Base-by-base conservation (phyloP, 1,140 invertebrate genomes). In the Neodiprion lecontei region DNA sequence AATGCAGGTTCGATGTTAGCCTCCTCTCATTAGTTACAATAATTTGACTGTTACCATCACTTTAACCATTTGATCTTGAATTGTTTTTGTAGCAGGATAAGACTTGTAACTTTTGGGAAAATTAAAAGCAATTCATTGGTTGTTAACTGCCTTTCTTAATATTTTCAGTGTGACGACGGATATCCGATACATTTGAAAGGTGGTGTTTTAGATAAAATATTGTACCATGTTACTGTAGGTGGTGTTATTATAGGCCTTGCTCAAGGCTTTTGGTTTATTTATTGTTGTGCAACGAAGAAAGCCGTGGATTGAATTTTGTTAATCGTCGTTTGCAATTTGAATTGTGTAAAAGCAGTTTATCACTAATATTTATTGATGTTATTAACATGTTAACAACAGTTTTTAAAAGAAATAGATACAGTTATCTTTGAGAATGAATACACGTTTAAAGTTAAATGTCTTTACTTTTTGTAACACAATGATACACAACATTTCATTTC, bases 101-200 rank as follows among this genome's bases (percentile, higher is more conserved):
- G 28, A 40, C 28, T 40, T 40, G 28, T 3, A 40, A 40, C 28
- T 2, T 40, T 40, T 40, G 28, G 2, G 28, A 0, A 71, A 61
- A 14, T 61, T 61, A 71, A 70, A 72, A n/a, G 7, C 9, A 75
- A 65, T 48, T 17, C 67, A 48, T 75, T 28, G 14, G 40, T 47
- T 40, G 28, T 40, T 40, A 40, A 40, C 1, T 77, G 9, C 73
- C 49, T 28, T 76, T 72, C 67, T 76, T 83, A 80, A 76, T 76
- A 71, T 79, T 78, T 81, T 48, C 82, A 92, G 89, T 81, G 84
- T 65, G 87, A 90, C 21, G 90, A 93, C 83, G 91, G 88, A 14
- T 80, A 88, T 69, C 91, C 91, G 2, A 83, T 92, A n/a, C 91
- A 90, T 79, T 80, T 93, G 40, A 93, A 93, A 83, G 85, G 87